Conservation (phyloP, 2,888 invertebrate species). For the Ennomos quercinarius region DNA sequence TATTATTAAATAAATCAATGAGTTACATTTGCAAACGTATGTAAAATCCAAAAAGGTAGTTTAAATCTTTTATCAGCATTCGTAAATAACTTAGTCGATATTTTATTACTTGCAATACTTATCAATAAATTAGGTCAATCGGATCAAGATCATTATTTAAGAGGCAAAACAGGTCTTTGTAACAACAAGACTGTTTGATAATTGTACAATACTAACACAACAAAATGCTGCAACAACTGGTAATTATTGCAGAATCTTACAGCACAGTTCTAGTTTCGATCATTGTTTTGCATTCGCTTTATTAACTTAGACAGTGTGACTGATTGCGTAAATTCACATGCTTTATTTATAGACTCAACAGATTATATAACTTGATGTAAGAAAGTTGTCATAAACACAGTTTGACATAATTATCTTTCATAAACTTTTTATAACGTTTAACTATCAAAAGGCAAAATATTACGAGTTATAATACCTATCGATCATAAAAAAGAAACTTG, state of each 20-base stretch:
- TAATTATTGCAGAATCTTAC: slow-evolving; percentile 5
- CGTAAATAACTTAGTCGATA: too few species aligned
- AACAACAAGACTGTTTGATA: too few species aligned
- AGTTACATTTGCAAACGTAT: too few species aligned
- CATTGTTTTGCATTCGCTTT: slow-evolving; percentile 25
- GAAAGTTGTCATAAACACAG: slow-evolving; percentile 10
- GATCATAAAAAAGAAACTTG: slow-evolving; percentile 26
- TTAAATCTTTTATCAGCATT: too few species aligned
- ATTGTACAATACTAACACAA: too few species aligned
- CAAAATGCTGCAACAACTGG: slow-evolving; percentile 17
- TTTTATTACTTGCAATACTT: too few species aligned
- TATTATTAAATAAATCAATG: too few species aligned
- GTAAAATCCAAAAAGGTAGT: too few species aligned
- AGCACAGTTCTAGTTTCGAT: slow-evolving; percentile 15
- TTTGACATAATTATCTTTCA: slow-evolving; percentile 9
- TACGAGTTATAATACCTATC: slow-evolving; percentile 7
- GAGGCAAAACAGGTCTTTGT: too few species aligned
- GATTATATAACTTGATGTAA: slow-evolving; percentile 16
- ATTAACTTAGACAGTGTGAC: slow-evolving; percentile 5
- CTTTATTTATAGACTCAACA: neutral
- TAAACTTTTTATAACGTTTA: slow-evolving; percentile 1
- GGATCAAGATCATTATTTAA: too few species aligned
- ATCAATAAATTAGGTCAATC: too few species aligned
- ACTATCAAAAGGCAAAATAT: slow-evolving; percentile 13
- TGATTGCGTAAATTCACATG: slow-evolving; percentile 10